A percentile compares a stretch with the other conserved stretches of the same genome.
These are phyloP conservation scores for Rousettus madagascariensis DNA, from an alignment of 2,797 vertebrate species.

Conservation along the genomic window DNA sequence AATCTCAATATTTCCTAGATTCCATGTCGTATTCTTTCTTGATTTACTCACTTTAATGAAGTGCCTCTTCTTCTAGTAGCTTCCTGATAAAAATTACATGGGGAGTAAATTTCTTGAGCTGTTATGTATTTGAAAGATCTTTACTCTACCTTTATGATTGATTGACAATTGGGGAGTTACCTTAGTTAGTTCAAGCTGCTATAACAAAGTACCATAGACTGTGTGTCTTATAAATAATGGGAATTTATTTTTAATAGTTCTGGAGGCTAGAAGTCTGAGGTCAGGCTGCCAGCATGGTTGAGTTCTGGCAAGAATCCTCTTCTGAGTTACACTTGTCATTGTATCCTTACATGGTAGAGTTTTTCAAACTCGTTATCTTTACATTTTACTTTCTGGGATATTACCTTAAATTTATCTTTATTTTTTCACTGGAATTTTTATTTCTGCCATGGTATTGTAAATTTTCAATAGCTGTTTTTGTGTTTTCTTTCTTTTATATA, in stretches of 20 bases:
- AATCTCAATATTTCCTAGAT: background rate
- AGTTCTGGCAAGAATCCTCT: background rate
- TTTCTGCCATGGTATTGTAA: background rate
- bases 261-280: background rate
- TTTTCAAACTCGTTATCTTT: background rate
- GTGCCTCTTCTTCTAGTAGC: background rate
- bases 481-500: background rate
- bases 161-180: background rate
- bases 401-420: background rate
- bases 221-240: background rate
- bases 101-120: background rate
- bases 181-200: background rate
- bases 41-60: background rate
- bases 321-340: background rate
- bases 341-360: background rate
- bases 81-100: background rate
- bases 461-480: background rate
- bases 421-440: background rate
- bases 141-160: background rate
- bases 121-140: background rate
- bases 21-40: background rate
- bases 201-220: background rate
- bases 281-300: background rate
- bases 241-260: background rate
- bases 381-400: background rate